Evolutionary conservation across 2,113 vertebrate species (phyloP).

Genomic region (Lophotis ruficrista): DNA sequence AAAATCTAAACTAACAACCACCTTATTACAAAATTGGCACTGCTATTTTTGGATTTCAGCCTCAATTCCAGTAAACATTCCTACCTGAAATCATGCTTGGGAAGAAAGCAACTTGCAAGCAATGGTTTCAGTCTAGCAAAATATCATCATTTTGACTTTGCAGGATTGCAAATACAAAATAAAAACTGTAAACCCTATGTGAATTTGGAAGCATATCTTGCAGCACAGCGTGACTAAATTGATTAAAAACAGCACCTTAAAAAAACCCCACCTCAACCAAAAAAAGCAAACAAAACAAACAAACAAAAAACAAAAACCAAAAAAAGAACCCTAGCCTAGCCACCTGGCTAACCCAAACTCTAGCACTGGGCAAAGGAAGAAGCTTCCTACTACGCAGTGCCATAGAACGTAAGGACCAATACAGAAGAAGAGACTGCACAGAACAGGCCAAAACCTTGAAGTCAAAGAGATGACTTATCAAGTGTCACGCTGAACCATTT

Average conservation of each 20-base stretch:
- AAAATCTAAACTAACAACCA: background rate
- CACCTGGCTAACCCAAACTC: background rate
- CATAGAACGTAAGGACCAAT: rapidly evolving
- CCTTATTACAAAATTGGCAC: background rate
- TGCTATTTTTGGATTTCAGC: background rate
- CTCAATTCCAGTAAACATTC: background rate
- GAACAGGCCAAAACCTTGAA: background rate
- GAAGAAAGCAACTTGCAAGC: background rate
- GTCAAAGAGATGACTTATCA: background rate
- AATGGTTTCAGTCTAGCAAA: background rate
- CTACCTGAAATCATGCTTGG: background rate
- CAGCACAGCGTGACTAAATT: background rate
- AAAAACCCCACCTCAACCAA: background rate
- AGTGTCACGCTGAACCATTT: background rate
- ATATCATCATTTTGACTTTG: background rate
- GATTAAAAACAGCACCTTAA: background rate
- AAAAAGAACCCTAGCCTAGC: background rate
- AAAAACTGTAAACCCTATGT: background rate
- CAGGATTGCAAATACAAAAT: background rate
- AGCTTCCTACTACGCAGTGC: background rate
- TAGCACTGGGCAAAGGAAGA: background rate
- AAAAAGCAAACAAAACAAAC: background rate
- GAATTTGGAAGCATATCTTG: background rate
- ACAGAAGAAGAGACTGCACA: background rate
- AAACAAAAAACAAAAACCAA: too few relatives aligned